Percentiles rank a stretch among this genome's conserved stretches.
phyloP scores from a whole-genome alignment of 2,113 vertebrate genomes.

The Haemorhous mexicanus region DNA sequence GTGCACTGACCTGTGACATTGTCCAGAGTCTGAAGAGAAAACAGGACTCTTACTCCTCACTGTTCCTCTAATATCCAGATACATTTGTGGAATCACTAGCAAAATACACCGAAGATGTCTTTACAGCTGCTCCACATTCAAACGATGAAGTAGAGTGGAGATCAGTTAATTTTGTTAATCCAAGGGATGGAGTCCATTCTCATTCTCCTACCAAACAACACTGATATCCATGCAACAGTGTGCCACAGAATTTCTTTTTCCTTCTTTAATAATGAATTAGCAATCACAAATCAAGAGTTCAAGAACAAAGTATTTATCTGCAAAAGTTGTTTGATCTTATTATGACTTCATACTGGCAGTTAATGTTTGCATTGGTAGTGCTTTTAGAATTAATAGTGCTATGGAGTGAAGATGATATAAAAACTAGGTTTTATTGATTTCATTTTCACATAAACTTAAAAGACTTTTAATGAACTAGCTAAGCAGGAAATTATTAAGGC shows the following conservation, averaged over 20 bases:
- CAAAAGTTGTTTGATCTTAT: not conserved
- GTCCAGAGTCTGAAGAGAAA: not conserved
- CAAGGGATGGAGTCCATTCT: not conserved
- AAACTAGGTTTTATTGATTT: not conserved
- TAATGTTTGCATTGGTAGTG: not conserved
- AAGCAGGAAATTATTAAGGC: not conserved
- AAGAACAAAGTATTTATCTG: not conserved
- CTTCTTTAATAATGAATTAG: not conserved
- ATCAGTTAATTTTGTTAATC: not conserved
- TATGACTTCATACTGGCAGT: not conserved
- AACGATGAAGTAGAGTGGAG: not conserved
- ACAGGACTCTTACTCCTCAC: not conserved
- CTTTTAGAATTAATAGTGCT: not conserved
- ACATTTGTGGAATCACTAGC: not conserved
- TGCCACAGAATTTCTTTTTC: not conserved
- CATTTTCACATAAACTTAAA: not conserved
- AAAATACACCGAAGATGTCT: not conserved
- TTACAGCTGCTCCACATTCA: not conserved
- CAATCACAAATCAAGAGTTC: not conserved
- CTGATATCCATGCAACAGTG: not conserved
- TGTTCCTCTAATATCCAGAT: not conserved
- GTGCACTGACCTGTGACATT: not conserved
- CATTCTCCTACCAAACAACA: not conserved
- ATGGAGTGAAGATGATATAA: not conserved
- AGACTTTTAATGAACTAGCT: not conserved